These are phyloP conservation scores for Platanista minor DNA, from an alignment of 2,113 vertebrate species.

Conservation along the genomic window DNA sequence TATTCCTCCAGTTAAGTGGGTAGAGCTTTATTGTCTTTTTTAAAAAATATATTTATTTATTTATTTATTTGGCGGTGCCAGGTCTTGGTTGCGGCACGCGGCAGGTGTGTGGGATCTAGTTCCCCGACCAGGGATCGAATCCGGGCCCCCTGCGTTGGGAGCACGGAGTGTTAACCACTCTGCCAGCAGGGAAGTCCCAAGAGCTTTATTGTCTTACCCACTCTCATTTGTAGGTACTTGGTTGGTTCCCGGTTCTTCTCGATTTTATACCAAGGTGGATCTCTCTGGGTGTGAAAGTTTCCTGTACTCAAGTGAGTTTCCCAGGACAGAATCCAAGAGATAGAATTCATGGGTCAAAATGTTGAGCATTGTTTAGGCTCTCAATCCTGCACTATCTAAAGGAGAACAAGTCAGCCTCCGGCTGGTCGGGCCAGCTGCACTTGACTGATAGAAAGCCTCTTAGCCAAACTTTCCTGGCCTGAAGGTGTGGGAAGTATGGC, in stretches of 20 bases:
- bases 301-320: not conserved
- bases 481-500: not conserved
- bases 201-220: not conserved
- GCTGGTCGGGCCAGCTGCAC: not conserved
- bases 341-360: not conserved
- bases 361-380: not conserved
- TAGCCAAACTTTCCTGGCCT: not conserved
- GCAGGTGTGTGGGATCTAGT: too few species aligned
- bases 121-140: too few species aligned
- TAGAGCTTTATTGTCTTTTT: too few species aligned
- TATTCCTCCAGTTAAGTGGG: not conserved
- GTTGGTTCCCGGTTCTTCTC: not conserved
- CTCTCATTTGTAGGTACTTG: not conserved
- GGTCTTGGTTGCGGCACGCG: too few species aligned
- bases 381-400: not conserved
- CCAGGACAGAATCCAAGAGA: not conserved
- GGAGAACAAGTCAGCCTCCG: not conserved
- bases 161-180: too few species aligned
- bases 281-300: not conserved
- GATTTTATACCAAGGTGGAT: not conserved
- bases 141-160: too few species aligned
- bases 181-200: too few species aligned
- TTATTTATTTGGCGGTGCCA: too few species aligned
- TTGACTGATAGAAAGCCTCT: not conserved
- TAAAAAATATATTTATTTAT: too few species aligned